phyloP scores from a whole-genome alignment of 2,888 invertebrate species.

The Bellardia bayeri region DNA sequence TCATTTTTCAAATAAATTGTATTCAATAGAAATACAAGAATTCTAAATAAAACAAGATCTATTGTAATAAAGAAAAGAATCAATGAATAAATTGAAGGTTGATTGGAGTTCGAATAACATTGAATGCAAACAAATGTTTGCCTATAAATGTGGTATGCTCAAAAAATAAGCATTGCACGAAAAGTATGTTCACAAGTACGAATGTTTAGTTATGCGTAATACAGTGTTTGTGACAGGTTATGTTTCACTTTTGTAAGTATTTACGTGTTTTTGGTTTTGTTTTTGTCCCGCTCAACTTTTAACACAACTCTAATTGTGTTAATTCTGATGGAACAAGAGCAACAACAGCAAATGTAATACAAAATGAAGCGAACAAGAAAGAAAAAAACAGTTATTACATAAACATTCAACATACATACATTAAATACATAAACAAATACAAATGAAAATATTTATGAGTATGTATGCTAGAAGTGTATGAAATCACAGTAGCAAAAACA shows the following conservation, averaged over 20 bases:
- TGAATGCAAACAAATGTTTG: background rate
- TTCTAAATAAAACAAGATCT: background rate
- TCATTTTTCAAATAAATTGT: background rate
- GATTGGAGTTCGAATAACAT: background rate
- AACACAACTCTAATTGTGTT: slow-evolving; percentile 22
- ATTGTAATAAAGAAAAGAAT: background rate
- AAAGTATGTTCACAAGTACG: background rate
- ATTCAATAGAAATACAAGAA: background rate
- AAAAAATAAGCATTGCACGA: background rate
- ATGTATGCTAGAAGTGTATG: background rate
- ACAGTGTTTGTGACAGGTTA: slow-evolving; percentile 46
- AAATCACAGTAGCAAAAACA: background rate
- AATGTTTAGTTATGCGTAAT: slow-evolving; percentile 6
- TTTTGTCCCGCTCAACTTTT: background rate
- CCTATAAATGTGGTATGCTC: background rate
- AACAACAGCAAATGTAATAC: slow-evolving; percentile 6
- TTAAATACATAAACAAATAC: background rate
- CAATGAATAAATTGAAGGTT: background rate
- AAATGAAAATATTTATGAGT: background rate
- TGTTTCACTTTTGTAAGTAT: slow-evolving; percentile 26
- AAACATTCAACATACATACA: background rate
- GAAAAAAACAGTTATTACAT: background rate
- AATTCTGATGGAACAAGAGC: background rate
- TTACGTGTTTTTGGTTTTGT: background rate
- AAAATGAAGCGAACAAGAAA: slow-evolving; percentile 4